Evolutionary conservation across 1,140 invertebrate genomes (phyloP).

Genomic region (Philotrypesis tridentata): DNA sequence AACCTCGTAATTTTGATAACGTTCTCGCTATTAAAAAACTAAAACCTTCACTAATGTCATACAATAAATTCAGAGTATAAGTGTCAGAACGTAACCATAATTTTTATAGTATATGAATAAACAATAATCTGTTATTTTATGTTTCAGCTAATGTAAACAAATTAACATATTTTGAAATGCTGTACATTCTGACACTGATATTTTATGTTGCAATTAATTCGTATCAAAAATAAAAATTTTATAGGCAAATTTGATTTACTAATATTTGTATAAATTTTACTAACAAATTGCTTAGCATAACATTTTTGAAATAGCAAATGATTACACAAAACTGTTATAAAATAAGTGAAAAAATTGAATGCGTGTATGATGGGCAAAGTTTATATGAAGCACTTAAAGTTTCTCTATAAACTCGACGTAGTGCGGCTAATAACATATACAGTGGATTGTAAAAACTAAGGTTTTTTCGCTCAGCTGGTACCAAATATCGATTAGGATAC

Average conservation of each 20-base stretch:
- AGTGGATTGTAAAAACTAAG: no score
- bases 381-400: constrained; percentile 40
- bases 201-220: not conserved
- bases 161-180: not conserved
- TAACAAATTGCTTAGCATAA: constrained; percentile 1
- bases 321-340: not conserved
- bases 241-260: constrained; percentile 5
- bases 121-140: not conserved
- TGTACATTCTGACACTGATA: not conserved
- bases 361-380: not conserved
- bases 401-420: no score
- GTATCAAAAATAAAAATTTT: constrained; percentile 1
- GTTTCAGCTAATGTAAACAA: not conserved
- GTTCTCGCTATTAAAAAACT: constrained; percentile 12
- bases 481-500: no score
- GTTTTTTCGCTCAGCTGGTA: no score
- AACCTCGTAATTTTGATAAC: constrained; percentile 34
- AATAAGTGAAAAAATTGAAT: constrained; percentile 1
- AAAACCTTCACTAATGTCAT: not conserved
- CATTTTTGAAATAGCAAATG: constrained; percentile 1
- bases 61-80: not conserved
- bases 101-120: not conserved
- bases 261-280: constrained; percentile 25
- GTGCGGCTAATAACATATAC: no score
- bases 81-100: not conserved